Conservation (phyloP, 2,888 invertebrate species). For the Eilema sororculum region DNA sequence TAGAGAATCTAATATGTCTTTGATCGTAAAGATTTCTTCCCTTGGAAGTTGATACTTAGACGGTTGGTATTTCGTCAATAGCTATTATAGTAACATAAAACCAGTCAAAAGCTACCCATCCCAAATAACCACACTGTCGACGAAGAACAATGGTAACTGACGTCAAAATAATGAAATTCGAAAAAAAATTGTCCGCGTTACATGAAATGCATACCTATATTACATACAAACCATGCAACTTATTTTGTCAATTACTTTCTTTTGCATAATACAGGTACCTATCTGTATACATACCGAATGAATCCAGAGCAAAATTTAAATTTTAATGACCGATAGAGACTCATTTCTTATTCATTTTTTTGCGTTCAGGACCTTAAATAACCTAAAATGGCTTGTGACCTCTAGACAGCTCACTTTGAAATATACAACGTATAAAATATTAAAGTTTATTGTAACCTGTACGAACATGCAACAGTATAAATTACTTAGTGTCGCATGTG, state of each 20-base stretch:
- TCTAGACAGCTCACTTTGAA: background rate
- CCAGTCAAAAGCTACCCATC: too few relatives aligned
- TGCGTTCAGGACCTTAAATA: background rate
- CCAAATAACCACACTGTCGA: too few relatives aligned
- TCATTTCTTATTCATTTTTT: background rate
- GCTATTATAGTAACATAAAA: too few relatives aligned
- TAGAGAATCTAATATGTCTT: too few relatives aligned
- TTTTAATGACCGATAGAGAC: background rate
- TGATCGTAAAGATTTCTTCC: too few relatives aligned
- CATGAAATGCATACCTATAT: background rate
- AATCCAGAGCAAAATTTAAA: background rate
- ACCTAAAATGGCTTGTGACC: background rate
- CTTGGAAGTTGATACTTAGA: background rate
- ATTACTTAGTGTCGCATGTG: constrained; percentile 11
- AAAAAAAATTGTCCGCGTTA: background rate
- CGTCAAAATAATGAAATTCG: background rate
- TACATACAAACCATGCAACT: background rate
- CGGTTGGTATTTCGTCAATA: too few relatives aligned
- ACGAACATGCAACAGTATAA: constrained; percentile 18
- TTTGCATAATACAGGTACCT: background rate
- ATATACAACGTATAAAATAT: constrained; percentile 10
- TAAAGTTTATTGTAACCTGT: constrained; percentile 15
- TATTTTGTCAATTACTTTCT: background rate
- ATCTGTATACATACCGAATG: background rate
- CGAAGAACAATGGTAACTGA: too few relatives aligned